A percentile compares a stretch with the other conserved stretches of the same genome.
Evolutionary conservation across 1,140 invertebrate genomes (phyloP).

Genomic region (Hestina assimilis): DNA sequence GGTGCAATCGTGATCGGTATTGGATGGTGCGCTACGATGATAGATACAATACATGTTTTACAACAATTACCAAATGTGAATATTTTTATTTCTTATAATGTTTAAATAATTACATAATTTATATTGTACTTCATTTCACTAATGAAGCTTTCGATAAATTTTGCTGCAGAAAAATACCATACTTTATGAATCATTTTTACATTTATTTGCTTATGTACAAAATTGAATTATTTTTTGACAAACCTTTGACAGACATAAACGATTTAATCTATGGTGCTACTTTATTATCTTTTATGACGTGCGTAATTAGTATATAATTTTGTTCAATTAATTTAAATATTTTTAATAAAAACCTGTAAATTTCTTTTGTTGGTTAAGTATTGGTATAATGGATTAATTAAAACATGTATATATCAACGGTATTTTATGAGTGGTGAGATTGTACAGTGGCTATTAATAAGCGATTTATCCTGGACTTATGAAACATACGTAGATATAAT

Average conservation of each 20-base stretch:
- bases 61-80: no score
- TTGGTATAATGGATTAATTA: background rate
- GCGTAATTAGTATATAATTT: slow-evolving; percentile 12
- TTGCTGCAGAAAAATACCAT: no score
- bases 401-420: background rate
- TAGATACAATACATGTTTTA: no score
- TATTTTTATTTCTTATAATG: no score
- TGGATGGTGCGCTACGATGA: background rate
- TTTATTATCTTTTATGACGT: slow-evolving; percentile 35
- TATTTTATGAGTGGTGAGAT: background rate
- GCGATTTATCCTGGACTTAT: background rate
- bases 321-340: slow-evolving; percentile 13
- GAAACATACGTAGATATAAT: no score
- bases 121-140: no score
- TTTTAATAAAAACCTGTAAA: background rate
- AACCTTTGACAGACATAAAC: slow-evolving; percentile 20
- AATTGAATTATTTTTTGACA: slow-evolving; percentile 15
- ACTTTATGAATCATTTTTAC: background rate
- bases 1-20: slow-evolving; percentile 3
- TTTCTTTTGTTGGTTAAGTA: slow-evolving; percentile 25
- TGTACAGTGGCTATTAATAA: background rate
- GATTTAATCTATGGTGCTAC: slow-evolving; percentile 53
- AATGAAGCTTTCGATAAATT: no score
- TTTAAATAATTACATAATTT: no score
- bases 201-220: no score